These are phyloP conservation scores for Odontesthes bonariensis DNA, from an alignment of 2,113 vertebrate species.

Conservation along the genomic window DNA sequence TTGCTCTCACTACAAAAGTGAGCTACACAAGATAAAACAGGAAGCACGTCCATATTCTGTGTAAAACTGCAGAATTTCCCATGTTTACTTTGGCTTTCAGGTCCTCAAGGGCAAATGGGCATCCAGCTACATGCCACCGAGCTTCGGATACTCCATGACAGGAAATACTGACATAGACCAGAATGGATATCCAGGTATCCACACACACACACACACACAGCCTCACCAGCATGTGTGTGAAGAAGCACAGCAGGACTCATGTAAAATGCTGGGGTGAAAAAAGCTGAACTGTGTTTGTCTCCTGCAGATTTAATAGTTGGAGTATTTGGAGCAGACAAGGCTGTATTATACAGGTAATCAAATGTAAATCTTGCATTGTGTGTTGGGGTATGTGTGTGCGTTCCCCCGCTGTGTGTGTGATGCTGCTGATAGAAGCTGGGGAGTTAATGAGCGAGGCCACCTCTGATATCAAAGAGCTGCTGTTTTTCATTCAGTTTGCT, in stretches of 20 bases:
- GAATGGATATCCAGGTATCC: slow-evolving; percentile 95
- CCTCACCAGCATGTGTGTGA: background rate
- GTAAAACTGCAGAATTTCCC: background rate
- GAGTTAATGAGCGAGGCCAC: slow-evolving; percentile 67
- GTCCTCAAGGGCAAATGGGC: slow-evolving; percentile 92
- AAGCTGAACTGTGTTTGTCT: slow-evolving; percentile 50
- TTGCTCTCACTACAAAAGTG: background rate
- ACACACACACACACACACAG: slow-evolving; percentile 22
- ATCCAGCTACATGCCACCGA: slow-evolving; percentile 90
- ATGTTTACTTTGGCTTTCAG: slow-evolving; percentile 49
- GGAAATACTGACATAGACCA: slow-evolving; percentile 94
- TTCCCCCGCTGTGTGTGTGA: slow-evolving; percentile 31
- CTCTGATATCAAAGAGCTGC: slow-evolving; percentile 68
- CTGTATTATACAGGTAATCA: slow-evolving; percentile 92
- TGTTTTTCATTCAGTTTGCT: slow-evolving; percentile 32
- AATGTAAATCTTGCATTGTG: slow-evolving; percentile 1
- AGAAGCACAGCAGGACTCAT: slow-evolving; percentile 6
- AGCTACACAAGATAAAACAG: background rate
- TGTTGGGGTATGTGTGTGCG: slow-evolving; percentile 18
- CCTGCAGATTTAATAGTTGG: slow-evolving; percentile 93
- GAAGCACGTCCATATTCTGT: background rate
- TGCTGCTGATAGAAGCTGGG: slow-evolving; percentile 18
- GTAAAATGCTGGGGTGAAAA: slow-evolving; percentile 16
- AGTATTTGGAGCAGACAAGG: slow-evolving; percentile 95
- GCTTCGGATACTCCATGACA: slow-evolving; percentile 95